Evolutionary conservation across 23 tunicate genomes (phyloP).

Genomic region (Oikopleura vanhoeffeni): DNA sequence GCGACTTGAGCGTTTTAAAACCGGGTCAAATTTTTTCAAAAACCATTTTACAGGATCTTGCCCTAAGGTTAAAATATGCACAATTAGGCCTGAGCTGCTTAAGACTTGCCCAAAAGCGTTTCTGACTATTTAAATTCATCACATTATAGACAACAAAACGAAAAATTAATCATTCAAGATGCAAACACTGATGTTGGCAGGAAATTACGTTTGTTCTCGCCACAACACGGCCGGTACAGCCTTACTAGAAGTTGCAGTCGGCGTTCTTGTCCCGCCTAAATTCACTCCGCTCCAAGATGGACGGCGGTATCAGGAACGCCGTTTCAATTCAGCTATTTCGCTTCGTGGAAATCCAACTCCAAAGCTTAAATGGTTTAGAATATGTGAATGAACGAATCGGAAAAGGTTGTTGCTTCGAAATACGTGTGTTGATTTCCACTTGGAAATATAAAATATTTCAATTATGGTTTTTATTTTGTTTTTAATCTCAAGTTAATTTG

Average conservation of each 20-base stretch:
- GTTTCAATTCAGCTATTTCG: constrained; percentile 19
- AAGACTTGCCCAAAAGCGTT: no score
- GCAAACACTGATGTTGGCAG: constrained; percentile 34
- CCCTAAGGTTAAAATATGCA: no score
- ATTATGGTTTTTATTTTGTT: no score
- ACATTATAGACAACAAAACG: constrained; percentile 19
- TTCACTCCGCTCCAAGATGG: not conserved
- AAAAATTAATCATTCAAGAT: constrained; percentile 25
- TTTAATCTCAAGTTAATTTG: no score
- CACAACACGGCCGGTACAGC: constrained; percentile 71
- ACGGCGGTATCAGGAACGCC: not conserved
- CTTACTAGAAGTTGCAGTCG: constrained; percentile 16
- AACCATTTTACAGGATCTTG: no score
- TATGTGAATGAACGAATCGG: constrained; percentile 14
- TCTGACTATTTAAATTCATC: no score
- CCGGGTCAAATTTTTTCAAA: no score
- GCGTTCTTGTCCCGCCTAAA: not conserved
- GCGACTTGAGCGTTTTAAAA: no score
- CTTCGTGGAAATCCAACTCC: constrained; percentile 69
- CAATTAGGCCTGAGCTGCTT: no score
- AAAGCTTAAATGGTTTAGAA: constrained; percentile 46
- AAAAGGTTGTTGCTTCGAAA: no score
- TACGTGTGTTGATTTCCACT: no score
- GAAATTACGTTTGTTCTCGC: constrained; percentile 58
- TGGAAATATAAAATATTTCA: no score